Conservation (phyloP, 2,797 vertebrate genomes). For the Microctenopoma stevenorrisi region DNA sequence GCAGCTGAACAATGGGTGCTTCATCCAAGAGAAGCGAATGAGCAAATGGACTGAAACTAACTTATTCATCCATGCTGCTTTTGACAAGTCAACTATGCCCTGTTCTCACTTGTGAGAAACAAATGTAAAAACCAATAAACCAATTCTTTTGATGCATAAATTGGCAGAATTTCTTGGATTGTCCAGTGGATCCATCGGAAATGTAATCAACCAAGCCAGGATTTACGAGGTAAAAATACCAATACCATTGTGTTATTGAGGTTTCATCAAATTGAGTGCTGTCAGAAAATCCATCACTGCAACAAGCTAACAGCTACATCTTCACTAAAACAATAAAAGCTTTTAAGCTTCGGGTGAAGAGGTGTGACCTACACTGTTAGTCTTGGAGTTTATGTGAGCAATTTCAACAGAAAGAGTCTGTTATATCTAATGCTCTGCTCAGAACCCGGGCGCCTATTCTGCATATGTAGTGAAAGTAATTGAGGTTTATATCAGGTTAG, state of each 20-base stretch:
- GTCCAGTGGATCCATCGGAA: conserved; percentile 12
- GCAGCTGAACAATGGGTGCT: conserved; percentile 21
- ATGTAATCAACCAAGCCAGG: conserved; percentile 10
- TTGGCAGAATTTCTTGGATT: neutral
- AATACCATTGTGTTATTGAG: conserved; percentile 1
- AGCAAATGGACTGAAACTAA: neutral
- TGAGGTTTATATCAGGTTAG: neutral
- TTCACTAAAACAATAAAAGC: neutral
- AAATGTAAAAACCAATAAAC: neutral
- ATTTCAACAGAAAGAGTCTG: neutral
- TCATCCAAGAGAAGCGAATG: neutral
- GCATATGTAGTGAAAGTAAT: neutral
- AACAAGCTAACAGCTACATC: neutral
- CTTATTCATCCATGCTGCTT: neutral
- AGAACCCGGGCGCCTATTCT: neutral
- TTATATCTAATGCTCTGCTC: too few species aligned
- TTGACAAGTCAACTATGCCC: neutral
- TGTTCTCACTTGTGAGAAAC: neutral
- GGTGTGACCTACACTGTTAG: neutral
- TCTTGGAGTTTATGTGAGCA: neutral
- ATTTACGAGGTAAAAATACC: neutral
- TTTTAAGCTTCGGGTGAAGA: neutral
- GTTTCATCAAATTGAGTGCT: neutral
- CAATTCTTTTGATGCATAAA: neutral
- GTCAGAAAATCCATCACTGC: neutral